Evolutionary conservation across 1,140 invertebrate genomes (phyloP).

Genomic region (Mactra quadrangularis): DNA sequence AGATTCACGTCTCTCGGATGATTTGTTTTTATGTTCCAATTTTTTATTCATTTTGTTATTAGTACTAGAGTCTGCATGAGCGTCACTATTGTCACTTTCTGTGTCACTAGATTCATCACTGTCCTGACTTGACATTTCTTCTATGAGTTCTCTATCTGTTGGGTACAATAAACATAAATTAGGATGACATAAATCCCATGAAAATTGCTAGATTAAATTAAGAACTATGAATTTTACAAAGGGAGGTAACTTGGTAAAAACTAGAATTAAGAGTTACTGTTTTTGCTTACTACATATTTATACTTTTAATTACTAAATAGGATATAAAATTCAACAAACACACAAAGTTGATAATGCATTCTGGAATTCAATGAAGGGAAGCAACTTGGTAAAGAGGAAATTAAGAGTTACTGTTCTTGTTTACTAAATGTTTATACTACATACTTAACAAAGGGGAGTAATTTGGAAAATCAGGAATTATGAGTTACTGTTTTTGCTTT

Average conservation of each 20-base stretch:
- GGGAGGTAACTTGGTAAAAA: background rate
- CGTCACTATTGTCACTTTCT: slow-evolving; percentile 24
- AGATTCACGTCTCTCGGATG: slow-evolving; percentile 52
- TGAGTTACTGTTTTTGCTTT: too few species aligned
- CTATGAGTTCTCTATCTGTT: slow-evolving; percentile 41
- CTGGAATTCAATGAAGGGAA: too few species aligned
- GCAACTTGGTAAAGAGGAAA: too few species aligned
- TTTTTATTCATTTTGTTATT: slow-evolving; percentile 15
- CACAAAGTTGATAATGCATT: too few species aligned
- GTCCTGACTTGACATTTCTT: slow-evolving; percentile 50
- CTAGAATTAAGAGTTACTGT: too few species aligned
- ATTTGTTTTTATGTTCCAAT: background rate
- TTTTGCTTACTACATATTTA: too few species aligned
- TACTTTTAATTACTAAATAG: too few species aligned
- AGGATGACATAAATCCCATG: background rate
- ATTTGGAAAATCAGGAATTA: too few species aligned
- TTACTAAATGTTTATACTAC: too few species aligned
- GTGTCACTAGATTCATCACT: slow-evolving; percentile 52
- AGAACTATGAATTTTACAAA: background rate
- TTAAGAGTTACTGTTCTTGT: too few species aligned
- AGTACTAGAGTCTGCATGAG: background rate
- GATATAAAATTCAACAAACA: too few species aligned
- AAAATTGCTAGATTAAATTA: background rate
- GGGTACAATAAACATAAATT: background rate
- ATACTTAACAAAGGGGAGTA: too few species aligned